Evolutionary conservation across 2,888 invertebrate genomes (phyloP), one percentile per base, ranked within the genome.

Genomic region (Choristoneura rosaceana): DNA sequence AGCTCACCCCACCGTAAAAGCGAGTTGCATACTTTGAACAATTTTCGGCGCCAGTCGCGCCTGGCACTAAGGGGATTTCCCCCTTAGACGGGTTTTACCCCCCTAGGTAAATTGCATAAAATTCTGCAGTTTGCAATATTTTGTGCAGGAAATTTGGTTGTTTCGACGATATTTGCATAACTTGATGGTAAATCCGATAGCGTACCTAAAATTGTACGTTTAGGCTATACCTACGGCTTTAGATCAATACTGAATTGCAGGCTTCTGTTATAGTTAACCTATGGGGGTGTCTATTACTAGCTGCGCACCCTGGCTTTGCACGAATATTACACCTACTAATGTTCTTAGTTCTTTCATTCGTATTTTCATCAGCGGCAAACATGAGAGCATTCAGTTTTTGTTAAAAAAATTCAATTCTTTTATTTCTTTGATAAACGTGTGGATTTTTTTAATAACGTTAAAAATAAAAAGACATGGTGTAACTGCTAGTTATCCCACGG

Each of bases 11-110:
- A 62, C 74, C 65, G 68, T 66, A 71, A 60, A 62, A 62, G 70
- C 69, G 70, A 74, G 74, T 84, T 87, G 86, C 84, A 89, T 84
- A 87, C 83, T 86, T 84, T 84, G 82, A 84, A 84, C 81, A 82
- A 79, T 82, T 84, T 25, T 80, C 71, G 75, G 87, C 81, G 80
- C 77, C 69, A 69, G 74, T 75, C 78, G 80, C 82, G 85, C 86
- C 88, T 85, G 90, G 90, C 80, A 90, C 68, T 62, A 17, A 69
- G 76, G 79, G 76, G 69, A 61, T 43, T 52, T 52, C 52, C 61
- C 58, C 45, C 76, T 67, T 74, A 76, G 75, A 79, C 43, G 43
- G 38, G 38, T 38, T 38, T 38, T 38, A 38, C 38, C 38, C 12
- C 8, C 9, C 10, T 43, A 43, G 43, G 43, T 9, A 47, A 69